Evolutionary conservation across 2,797 vertebrate genomes (phyloP), one percentile per base, ranked within the genome.

Genomic region (Xenentodon cancila): DNA sequence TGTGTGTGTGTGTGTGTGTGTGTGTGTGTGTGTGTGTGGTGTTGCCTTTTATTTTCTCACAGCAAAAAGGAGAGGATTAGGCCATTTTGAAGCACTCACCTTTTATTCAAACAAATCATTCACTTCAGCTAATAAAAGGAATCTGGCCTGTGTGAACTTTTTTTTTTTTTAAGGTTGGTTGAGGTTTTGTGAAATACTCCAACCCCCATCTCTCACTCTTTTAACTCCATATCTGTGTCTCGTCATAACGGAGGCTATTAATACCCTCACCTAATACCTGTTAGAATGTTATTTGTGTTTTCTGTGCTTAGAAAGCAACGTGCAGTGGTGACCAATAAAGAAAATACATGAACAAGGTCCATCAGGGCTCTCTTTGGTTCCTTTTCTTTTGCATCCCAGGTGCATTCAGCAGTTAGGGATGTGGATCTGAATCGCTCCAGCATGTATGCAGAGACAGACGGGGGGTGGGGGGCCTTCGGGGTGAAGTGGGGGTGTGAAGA

Each of bases 91-190:
- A 64, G 82, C 82, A 57, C 70, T 88, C 86, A 80, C 82, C 86
- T 85, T 92, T 89, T 88, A 89, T 86, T 87, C 82, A 87, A 86
- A 89, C 85, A 90, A 85, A 91, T 88, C 73, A 84, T 85, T 84
- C 86, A 86, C 79, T 82, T 59, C 62, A 73, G 74, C 63, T 81
- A 61, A 87, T 81, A 81, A 82, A 70, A 79, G 83, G 87, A 88
- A 90, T 91, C 90, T 89, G 78, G 84, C 86, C 82, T 84, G 80
- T 64, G 68, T 81, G 87, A 87, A 85, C 77, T 79, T 77, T 60
- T 45, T 52, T 79, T 77, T 57, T 45, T 52, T 47, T 70, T 17
- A 18, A 54, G 67, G 62, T 42, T 75, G 64, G 75, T 81, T 64
- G 62, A 57, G 50, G 65, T 74, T 83, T 73, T 53, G 59, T 43